Evolutionary conservation across 2,113 vertebrate species (phyloP).

Genomic region (Xiphias gladius): DNA sequence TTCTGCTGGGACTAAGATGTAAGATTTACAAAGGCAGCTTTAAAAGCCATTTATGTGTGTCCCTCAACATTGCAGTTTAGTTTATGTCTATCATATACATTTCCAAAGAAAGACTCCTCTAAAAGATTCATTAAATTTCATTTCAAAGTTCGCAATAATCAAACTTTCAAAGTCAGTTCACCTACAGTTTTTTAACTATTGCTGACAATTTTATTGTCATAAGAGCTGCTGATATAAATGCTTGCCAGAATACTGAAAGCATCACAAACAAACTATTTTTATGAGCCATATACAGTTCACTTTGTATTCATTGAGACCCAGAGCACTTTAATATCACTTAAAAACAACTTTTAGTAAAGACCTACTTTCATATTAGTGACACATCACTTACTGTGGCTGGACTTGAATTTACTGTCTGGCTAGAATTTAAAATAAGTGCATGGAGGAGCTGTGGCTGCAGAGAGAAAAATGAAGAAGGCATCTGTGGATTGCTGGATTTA

Average conservation of each 20-base stretch:
- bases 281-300: conserved; percentile 44
- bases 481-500: conserved; percentile 20
- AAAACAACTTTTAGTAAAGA: conserved; percentile 39
- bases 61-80: conserved; percentile 43
- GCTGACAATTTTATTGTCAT: conserved; percentile 60
- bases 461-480: conserved; percentile 26
- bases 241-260: conserved; percentile 43
- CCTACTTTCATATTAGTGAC: conserved; percentile 42
- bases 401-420: conserved; percentile 37
- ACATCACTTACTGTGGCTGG: conserved; percentile 17
- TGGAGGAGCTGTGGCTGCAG: conserved; percentile 1
- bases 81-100: conserved; percentile 57
- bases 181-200: conserved; percentile 58
- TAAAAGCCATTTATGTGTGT: conserved; percentile 50
- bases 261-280: conserved; percentile 57
- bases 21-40: conserved; percentile 55
- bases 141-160: conserved; percentile 58
- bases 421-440: conserved; percentile 38
- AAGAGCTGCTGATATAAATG: conserved; percentile 42
- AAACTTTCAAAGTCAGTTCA: conserved; percentile 61
- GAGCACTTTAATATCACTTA: conserved; percentile 45
- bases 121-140: conserved; percentile 45
- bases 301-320: conserved; percentile 44
- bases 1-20: conserved; percentile 29
- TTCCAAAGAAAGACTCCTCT: conserved; percentile 30